phyloP scores from a whole-genome alignment of 2,888 invertebrate genomes.

The Sycophila texana region DNA sequence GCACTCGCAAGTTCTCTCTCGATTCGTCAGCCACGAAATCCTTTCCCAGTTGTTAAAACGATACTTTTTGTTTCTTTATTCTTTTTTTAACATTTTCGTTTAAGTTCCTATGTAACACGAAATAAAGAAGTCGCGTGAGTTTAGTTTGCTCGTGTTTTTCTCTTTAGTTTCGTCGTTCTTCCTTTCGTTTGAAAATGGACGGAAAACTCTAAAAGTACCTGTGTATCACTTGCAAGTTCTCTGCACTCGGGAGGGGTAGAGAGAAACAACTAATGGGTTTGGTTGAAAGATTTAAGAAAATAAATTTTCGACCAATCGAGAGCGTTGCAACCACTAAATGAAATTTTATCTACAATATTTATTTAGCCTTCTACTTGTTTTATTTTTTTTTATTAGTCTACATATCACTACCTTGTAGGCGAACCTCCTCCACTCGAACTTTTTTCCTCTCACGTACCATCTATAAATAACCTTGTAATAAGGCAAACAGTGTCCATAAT shows the following conservation, averaged over 20 bases:
- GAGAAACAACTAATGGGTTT: slow-evolving; percentile 15
- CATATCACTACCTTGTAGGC: slow-evolving; percentile 72
- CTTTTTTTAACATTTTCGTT: neutral
- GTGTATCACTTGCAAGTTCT: slow-evolving; percentile 28
- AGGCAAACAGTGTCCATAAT: neutral
- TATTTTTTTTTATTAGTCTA: slow-evolving; percentile 62
- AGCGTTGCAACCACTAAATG: slow-evolving; percentile 39
- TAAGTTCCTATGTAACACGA: neutral
- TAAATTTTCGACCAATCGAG: slow-evolving; percentile 50
- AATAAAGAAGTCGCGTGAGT: slow-evolving; percentile 23
- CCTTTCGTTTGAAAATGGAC: slow-evolving; percentile 35
- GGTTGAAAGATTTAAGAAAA: slow-evolving; percentile 24
- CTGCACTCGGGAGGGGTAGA: neutral
- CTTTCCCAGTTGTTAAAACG: slow-evolving; percentile 30
- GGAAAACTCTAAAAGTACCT: slow-evolving; percentile 42
- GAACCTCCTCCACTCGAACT: slow-evolving; percentile 62
- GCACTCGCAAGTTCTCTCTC: slow-evolving; percentile 42
- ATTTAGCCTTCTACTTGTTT: slow-evolving; percentile 61
- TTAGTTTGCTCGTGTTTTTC: no score
- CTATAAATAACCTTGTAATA: neutral
- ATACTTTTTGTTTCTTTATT: slow-evolving; percentile 19
- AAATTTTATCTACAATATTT: slow-evolving; percentile 50
- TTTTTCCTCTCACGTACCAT: slow-evolving; percentile 33
- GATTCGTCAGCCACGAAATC: slow-evolving; percentile 46
- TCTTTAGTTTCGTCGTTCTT: neutral